Conservation (phyloP, 2,797 vertebrate genomes). For the Sylvilagus floridanus region DNA sequence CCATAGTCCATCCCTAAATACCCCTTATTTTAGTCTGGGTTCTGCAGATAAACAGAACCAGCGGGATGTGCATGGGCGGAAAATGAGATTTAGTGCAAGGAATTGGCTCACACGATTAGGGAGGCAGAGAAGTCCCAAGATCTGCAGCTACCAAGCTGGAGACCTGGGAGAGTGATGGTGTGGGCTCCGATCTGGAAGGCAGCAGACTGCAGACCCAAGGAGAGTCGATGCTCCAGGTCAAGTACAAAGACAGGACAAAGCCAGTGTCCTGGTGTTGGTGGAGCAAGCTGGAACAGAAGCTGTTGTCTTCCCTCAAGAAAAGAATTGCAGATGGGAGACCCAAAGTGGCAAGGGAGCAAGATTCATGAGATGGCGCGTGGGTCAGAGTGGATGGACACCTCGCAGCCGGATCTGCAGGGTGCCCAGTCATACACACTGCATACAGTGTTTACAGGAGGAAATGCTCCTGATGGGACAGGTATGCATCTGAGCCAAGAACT, state of each 20-base stretch:
- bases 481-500: too few species aligned
- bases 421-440: too few species aligned
- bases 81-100: not conserved
- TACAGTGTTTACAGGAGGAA: too few species aligned
- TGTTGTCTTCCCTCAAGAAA: too few species aligned
- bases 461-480: too few species aligned
- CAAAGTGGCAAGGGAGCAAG: too few species aligned
- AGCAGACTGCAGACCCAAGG: not conserved
- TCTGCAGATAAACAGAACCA: not conserved
- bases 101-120: not conserved
- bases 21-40: not conserved
- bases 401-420: too few species aligned
- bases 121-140: not conserved
- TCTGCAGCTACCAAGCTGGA: not conserved
- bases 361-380: too few species aligned
- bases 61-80: too few species aligned
- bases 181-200: not conserved
- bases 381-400: too few species aligned
- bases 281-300: too few species aligned
- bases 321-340: too few species aligned
- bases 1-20: not conserved
- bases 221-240: not conserved
- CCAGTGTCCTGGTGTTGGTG: fast-evolving
- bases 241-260: not conserved
- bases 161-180: not conserved